phyloP scores from a whole-genome alignment of 1,140 invertebrate genomes.

The Carposina sasakii region DNA sequence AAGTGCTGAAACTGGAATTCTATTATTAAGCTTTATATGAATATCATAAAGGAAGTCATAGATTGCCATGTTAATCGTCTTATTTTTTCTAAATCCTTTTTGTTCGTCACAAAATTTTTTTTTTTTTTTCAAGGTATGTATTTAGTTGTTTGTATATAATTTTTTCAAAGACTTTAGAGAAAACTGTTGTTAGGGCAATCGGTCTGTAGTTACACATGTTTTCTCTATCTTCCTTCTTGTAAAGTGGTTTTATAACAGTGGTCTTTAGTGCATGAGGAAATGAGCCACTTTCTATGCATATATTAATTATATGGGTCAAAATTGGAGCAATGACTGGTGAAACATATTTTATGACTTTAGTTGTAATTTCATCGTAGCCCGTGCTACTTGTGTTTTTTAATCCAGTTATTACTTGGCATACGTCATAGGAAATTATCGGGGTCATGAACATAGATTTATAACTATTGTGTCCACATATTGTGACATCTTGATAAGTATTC shows the following conservation, averaged over 20 bases:
- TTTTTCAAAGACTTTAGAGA: constrained; percentile 8
- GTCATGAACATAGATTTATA: constrained; percentile 5
- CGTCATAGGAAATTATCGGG: background rate
- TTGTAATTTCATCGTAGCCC: constrained; percentile 9
- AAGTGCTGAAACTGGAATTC: too few species aligned
- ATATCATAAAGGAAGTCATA: too few species aligned
- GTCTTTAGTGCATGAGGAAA: constrained; percentile 4
- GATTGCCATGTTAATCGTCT: too few species aligned
- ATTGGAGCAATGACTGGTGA: background rate
- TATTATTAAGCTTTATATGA: too few species aligned
- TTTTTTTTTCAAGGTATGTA: constrained; percentile 7
- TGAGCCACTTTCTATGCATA: constrained; percentile 1
- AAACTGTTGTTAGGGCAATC: constrained; percentile 3
- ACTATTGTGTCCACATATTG: background rate
- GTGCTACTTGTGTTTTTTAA: constrained; percentile 8
- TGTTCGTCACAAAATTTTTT: constrained; percentile 2
- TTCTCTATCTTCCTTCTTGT: constrained; percentile 10
- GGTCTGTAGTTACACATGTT: background rate
- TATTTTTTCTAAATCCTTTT: constrained; percentile 4
- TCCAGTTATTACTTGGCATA: constrained; percentile 1
- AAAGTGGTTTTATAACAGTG: constrained; percentile 5
- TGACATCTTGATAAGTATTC: background rate
- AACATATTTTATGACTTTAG: constrained; percentile 1
- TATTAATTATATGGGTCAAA: constrained; percentile 2
- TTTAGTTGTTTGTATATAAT: background rate